A percentile compares a stretch with the other conserved stretches of the same genome.
These are phyloP conservation scores for Caenorhabditis afra DNA, from an alignment of 2,888 invertebrate genomes.

Conservation along the genomic window DNA sequence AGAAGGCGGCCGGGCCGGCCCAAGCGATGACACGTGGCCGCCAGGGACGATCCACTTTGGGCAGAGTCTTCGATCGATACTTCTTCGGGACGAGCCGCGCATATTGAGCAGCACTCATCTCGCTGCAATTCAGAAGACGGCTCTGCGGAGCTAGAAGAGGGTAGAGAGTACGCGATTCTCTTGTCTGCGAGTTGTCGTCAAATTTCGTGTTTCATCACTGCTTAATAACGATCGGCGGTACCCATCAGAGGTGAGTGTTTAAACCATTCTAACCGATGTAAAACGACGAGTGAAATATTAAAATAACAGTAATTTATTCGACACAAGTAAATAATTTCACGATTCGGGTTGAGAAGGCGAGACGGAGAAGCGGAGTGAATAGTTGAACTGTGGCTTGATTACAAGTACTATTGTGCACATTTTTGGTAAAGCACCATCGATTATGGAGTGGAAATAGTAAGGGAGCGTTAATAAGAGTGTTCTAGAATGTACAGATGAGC, in stretches of 20 bases:
- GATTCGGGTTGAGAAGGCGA: too few species aligned
- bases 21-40: constrained; percentile 78
- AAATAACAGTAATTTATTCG: constrained; percentile 1
- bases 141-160: background rate
- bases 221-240: background rate
- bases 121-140: background rate
- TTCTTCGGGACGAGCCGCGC: constrained; percentile 70
- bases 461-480: background rate
- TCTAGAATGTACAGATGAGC: background rate
- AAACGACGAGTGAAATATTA: background rate
- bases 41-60: constrained; percentile 74
- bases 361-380: too few species aligned
- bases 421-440: constrained; percentile 16
- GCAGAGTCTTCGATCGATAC: constrained; percentile 72
- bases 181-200: constrained; percentile 14
- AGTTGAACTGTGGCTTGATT: too few species aligned
- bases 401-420: constrained; percentile 21
- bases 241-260: background rate
- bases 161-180: background rate
- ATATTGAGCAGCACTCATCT: constrained; percentile 70
- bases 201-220: background rate
- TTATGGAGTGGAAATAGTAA: background rate
- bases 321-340: background rate
- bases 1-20: constrained; percentile 79
- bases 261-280: background rate